Evolutionary conservation across 2,888 invertebrate species (phyloP), one percentile per base, ranked within the genome.

Genomic region (Leistus spinibarbis): DNA sequence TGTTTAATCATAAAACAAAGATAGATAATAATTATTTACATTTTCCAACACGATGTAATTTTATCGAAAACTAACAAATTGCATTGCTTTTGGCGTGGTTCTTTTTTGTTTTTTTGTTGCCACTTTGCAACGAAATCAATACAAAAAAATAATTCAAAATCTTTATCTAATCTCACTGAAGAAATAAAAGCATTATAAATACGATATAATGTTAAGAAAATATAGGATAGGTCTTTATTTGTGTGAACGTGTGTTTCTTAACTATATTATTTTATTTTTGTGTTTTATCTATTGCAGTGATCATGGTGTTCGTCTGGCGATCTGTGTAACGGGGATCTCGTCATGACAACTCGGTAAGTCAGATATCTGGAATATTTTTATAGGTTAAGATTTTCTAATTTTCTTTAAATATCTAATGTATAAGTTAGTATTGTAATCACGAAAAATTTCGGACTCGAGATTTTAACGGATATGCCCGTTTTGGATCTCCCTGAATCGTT

Each of bases 241-340:
- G 62, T 73, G 67, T 71, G 54, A 22, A 62, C 53, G 40, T 23
- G 23, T 57, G 54, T 57, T 54, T 13, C 4, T 54, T 66, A 65
- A 66, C 66, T 22, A 73, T 40, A 67, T 60, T 40, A 73, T 67
- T 73, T 73, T 67, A 67, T 73, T 73, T 73, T 73, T 67, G 73
- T 73, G 60, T 73, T 17, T 67, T 73, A 67, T 73, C 73, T 73
- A 67, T 73, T 73, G 67, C 67, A 73, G 73, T 73, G 73, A 67
- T 67, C 67, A 65, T 73, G 40, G 40, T 16, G 67, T 62, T 53
- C 54, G 64, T 27, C 17, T 65, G 64, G 72, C 65, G n/a, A 19
- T 17, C 24, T 13, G 69, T 40, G 27, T 72, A 27, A 72, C 19
- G 67, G 60, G 24, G 53, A 53, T 10, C 53, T 66, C 73, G 73